These are phyloP conservation scores for Balaenoptera acutorostrata DNA, from an alignment of 2,113 vertebrate genomes.

Conservation along the genomic window DNA sequence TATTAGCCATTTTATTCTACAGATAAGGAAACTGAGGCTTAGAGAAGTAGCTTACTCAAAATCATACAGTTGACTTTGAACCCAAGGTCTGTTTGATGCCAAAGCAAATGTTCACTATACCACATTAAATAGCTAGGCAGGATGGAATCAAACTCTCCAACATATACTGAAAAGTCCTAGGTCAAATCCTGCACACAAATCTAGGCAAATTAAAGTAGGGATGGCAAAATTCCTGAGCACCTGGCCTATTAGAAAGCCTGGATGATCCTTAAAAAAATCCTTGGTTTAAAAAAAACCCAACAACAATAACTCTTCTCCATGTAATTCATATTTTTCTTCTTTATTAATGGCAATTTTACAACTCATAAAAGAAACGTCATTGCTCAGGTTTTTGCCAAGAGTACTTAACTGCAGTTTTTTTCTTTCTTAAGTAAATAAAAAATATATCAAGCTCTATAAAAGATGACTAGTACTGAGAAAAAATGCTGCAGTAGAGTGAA, in stretches of 20 bases:
- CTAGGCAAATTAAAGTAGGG: conserved; percentile 31
- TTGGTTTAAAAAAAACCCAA: neutral
- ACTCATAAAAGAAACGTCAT: conserved; percentile 2
- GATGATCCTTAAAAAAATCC: neutral
- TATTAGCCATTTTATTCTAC: neutral
- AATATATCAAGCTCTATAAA: conserved; percentile 14
- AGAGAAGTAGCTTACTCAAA: neutral
- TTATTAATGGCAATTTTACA: conserved; percentile 32
- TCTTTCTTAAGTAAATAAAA: conserved; percentile 16
- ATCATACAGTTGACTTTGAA: neutral
- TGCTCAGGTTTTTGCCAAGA: neutral
- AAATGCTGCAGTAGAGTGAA: neutral
- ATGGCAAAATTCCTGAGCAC: neutral
- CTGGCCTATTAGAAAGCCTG: conserved; percentile 37
- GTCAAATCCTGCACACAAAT: conserved; percentile 5
- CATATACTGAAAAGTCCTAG: neutral
- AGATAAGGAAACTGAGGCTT: neutral
- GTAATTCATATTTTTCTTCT: conserved; percentile 40
- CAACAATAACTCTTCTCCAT: neutral
- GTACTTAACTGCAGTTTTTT: neutral
- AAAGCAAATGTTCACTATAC: neutral
- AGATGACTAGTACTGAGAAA: neutral
- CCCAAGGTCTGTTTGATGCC: neutral
- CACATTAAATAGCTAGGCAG: neutral
- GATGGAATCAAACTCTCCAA: neutral